These are phyloP conservation scores for Mechanitis mazaeus DNA, from an alignment of 2,888 invertebrate species.

Conservation along the genomic window DNA sequence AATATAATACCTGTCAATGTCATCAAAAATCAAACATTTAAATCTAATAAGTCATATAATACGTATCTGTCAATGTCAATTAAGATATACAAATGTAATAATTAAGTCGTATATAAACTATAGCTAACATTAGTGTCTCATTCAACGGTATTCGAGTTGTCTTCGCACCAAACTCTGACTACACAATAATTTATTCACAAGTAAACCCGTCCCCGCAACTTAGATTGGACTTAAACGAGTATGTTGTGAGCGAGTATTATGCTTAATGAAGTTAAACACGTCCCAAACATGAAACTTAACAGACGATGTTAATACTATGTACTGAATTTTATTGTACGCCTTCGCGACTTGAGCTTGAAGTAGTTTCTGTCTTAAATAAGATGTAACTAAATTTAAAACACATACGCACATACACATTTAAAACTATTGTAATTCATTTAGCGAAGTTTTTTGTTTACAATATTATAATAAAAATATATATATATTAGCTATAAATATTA, in stretches of 20 bases:
- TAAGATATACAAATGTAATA: background rate
- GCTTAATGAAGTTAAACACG: conserved; percentile 75
- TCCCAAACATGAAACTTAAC: conserved; percentile 47
- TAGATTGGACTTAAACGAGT: conserved; percentile 77
- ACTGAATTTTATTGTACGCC: conserved; percentile 21
- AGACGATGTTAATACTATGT: conserved; percentile 25
- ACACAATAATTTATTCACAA: conserved; percentile 74
- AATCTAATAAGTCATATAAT: too few relatives aligned
- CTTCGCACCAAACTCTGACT: conserved; percentile 49
- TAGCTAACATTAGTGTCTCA: conserved; percentile 19
- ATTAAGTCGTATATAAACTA: background rate
- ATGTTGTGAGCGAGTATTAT: conserved; percentile 69
- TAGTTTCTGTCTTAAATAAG: too few relatives aligned
- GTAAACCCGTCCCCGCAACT: conserved; percentile 68
- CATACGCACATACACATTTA: too few relatives aligned
- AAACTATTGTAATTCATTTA: too few relatives aligned
- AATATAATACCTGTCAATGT: too few relatives aligned
- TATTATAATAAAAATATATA: too few relatives aligned
- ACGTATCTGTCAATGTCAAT: too few relatives aligned
- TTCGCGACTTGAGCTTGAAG: conserved; percentile 10
- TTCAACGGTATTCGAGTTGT: conserved; percentile 32
- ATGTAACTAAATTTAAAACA: too few relatives aligned
- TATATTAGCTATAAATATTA: too few relatives aligned
- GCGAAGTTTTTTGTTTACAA: too few relatives aligned
- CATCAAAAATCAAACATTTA: too few relatives aligned